Conservation (phyloP, 2,888 invertebrate species). For the Peribatodes rhomboidaria region DNA sequence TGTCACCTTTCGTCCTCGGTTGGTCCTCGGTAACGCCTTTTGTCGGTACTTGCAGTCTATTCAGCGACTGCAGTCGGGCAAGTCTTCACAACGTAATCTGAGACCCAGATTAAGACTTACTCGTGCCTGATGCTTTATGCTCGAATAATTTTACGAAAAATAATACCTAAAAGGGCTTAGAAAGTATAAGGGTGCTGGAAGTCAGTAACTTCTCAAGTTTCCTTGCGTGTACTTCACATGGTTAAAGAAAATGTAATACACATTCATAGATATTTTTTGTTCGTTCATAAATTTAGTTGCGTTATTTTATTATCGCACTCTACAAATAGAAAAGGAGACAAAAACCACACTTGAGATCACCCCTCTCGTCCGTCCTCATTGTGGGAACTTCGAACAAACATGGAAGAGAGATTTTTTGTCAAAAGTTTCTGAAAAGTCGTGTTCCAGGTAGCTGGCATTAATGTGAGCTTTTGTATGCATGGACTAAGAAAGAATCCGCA, state of each 20-base stretch:
- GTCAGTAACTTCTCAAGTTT: slow-evolving; percentile 41
- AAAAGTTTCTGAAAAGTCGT: slow-evolving; percentile 67
- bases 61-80: slow-evolving; percentile 80
- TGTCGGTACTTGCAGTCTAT: slow-evolving; percentile 81
- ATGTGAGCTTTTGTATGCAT: slow-evolving; percentile 66
- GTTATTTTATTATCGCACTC: slow-evolving; percentile 76
- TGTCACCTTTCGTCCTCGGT: slow-evolving; percentile 82
- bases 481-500: slow-evolving; percentile 49
- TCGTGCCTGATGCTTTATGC: slow-evolving; percentile 74
- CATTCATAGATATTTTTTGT: slow-evolving; percentile 39
- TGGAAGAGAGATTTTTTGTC: slow-evolving; percentile 72
- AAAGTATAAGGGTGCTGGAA: slow-evolving; percentile 44
- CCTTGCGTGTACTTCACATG: slow-evolving; percentile 25
- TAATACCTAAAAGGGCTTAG: slow-evolving; percentile 58
- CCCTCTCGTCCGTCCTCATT: slow-evolving; percentile 73
- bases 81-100: slow-evolving; percentile 78
- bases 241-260: slow-evolving; percentile 8
- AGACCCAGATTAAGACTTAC: slow-evolving; percentile 77
- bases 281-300: slow-evolving; percentile 59
- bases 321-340: slow-evolving; percentile 77
- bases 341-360: slow-evolving; percentile 83
- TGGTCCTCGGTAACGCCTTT: slow-evolving; percentile 79
- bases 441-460: slow-evolving; percentile 76
- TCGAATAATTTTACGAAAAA: slow-evolving; percentile 72
- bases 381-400: slow-evolving; percentile 79